These are phyloP conservation scores for Bungarus multicinctus DNA, from an alignment of 2,113 vertebrate genomes.

Conservation along the genomic window DNA sequence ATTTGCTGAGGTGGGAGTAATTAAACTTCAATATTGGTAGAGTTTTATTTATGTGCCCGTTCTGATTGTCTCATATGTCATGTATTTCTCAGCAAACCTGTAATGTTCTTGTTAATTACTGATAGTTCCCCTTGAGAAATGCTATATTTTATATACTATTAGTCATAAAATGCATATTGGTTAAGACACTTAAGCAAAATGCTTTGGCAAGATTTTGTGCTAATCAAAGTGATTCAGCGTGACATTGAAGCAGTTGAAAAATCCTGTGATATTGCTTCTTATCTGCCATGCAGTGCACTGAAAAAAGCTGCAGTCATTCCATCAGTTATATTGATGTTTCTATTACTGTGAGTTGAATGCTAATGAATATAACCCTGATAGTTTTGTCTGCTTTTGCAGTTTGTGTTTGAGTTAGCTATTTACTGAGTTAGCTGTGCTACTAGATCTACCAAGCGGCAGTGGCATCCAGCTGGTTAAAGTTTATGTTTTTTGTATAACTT, in stretches of 20 bases:
- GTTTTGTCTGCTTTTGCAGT: not conserved
- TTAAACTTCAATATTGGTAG: not conserved
- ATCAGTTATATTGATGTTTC: not conserved
- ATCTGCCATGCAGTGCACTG: not conserved
- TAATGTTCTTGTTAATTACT: not conserved
- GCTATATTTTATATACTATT: not conserved
- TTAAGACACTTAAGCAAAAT: not conserved
- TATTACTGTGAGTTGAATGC: not conserved
- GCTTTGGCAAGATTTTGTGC: not conserved
- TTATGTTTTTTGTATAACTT: not conserved
- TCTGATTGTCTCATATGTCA: not conserved
- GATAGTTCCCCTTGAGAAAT: not conserved
- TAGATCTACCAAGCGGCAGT: not conserved
- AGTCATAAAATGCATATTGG: not conserved
- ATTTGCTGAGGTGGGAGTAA: not conserved
- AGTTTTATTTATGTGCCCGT: not conserved
- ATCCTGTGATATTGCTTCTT: not conserved
- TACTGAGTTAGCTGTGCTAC: not conserved
- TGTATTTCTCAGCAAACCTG: not conserved
- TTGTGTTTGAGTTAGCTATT: not conserved
- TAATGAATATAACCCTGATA: not conserved
- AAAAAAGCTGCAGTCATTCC: not conserved
- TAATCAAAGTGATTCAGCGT: not conserved
- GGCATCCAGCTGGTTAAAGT: not conserved
- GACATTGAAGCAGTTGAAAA: not conserved